Conservation (phyloP, 1,140 invertebrate genomes). For the Papilio polyxenes region DNA sequence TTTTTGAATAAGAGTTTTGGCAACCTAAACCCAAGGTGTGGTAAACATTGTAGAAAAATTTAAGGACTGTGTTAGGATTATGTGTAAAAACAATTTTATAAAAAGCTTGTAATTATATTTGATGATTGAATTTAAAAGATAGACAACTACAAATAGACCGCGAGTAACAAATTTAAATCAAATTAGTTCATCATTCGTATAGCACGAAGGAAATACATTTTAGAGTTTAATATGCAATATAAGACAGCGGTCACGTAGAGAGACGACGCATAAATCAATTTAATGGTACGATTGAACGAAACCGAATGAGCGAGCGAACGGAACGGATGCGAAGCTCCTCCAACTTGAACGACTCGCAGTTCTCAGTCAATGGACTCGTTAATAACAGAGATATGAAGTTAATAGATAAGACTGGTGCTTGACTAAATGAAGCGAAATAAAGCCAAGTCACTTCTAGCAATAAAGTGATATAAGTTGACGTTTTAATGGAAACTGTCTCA, state of each 20-base stretch:
- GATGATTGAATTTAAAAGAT: neutral
- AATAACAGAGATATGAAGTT: conserved; percentile 35
- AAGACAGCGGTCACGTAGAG: conserved; percentile 31
- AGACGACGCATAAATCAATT: conserved; percentile 39
- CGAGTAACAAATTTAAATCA: neutral
- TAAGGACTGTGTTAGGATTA: no score
- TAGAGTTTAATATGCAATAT: conserved; percentile 28
- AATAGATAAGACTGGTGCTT: conserved; percentile 31
- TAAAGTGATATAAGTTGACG: neutral
- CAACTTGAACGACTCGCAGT: conserved; percentile 9
- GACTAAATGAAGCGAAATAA: conserved; percentile 22
- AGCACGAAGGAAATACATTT: conserved; percentile 19
- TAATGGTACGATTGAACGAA: conserved; percentile 38
- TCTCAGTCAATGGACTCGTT: conserved; percentile 36
- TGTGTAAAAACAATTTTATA: no score
- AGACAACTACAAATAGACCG: neutral
- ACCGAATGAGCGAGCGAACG: conserved; percentile 5
- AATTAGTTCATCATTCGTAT: conserved; percentile 11
- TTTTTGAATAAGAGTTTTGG: neutral
- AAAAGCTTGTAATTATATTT: neutral
- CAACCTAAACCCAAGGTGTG: no score
- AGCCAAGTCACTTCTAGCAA: neutral
- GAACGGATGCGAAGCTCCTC: conserved; percentile 35
- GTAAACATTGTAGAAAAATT: no score
- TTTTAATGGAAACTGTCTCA: neutral